A percentile compares a stretch with the other conserved stretches of the same genome.
phyloP scores from a whole-genome alignment of 2,888 invertebrate genomes.

The Caenorhabditis auriculariae region DNA sequence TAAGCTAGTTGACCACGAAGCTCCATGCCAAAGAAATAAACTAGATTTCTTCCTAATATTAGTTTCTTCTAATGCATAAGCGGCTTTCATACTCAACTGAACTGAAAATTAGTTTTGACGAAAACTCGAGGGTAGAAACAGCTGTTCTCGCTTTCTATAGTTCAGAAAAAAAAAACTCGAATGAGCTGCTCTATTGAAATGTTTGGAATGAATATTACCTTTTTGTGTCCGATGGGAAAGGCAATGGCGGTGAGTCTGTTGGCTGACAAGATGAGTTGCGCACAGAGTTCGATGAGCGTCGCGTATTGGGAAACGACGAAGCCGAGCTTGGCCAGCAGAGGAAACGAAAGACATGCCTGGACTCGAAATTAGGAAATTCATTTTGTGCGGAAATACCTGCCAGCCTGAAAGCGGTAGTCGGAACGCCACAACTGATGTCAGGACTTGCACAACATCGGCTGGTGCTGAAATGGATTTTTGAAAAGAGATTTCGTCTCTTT shows the following conservation, averaged over 20 bases:
- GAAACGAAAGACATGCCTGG: slow-evolving; percentile 5
- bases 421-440: slow-evolving; percentile 28
- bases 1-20: no score
- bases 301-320: slow-evolving; percentile 35
- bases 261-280: slow-evolving; percentile 27
- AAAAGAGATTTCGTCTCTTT: not conserved
- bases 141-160: no score
- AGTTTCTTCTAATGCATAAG: no score
- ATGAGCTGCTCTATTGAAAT: not conserved
- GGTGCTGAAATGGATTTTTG: slow-evolving; percentile 24
- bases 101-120: no score
- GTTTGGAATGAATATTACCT: slow-evolving; percentile 4
- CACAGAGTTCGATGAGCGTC: slow-evolving; percentile 31
- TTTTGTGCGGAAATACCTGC: slow-evolving; percentile 10
- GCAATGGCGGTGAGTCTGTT: slow-evolving; percentile 38
- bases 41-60: no score
- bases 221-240: slow-evolving; percentile 26
- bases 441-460: slow-evolving; percentile 32
- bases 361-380: not conserved
- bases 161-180: no score
- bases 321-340: slow-evolving; percentile 30
- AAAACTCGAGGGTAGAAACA: no score
- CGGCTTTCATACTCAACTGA: no score
- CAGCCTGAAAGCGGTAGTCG: slow-evolving; percentile 36
- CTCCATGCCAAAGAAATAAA: no score